Evolutionary conservation across 2,888 invertebrate species (phyloP), one percentile per base, ranked within the genome.

Genomic region (Epirrita christyi): DNA sequence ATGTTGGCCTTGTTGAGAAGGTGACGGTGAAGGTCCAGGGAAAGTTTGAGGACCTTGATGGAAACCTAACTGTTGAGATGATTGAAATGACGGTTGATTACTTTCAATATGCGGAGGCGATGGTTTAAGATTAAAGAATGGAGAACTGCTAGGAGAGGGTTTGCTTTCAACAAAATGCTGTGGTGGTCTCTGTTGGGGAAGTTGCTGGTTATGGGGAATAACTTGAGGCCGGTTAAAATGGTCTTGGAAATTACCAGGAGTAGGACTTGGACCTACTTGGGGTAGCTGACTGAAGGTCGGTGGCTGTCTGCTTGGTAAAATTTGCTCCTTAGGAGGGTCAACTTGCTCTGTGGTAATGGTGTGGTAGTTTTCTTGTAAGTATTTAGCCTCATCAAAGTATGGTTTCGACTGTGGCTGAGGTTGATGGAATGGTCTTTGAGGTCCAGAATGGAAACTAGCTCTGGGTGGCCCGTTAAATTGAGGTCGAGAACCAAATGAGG

Each of bases 341-440:
- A 88, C 80, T 78, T 92, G 88, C 58, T 92, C 92, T 3, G 87
- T 88, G 15, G 92, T 92, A 47, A 93, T 92, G 2, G 92, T 93
- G 55, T 93, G 92, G 63, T 93, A 93, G 64, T 93, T 93, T 71
- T 93, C 92, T 75, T 92, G 92, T 51, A 92, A 78, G 66, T 92
- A 92, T 76, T 93, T 92, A 1, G 91, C 81, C 72, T 92, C 93
- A 54, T 92, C 92, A 60, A 92, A 92, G 71, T 82, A 92, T 40
- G 77, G 75, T 57, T 89, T 88, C 11, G 81, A 69, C 67, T 86
- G 88, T 36, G 84, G 74, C 53, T 80, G 80, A 51, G 82, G 81
- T 65, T 80, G 83, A 62, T 87, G 85, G 74, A 93, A 93, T 8
- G 93, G 93, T 68, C 93, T 86, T 73, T 93, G 93, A 10, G 93